phyloP scores from a whole-genome alignment of 2,797 vertebrate genomes.

The Eulemur mongoz region DNA sequence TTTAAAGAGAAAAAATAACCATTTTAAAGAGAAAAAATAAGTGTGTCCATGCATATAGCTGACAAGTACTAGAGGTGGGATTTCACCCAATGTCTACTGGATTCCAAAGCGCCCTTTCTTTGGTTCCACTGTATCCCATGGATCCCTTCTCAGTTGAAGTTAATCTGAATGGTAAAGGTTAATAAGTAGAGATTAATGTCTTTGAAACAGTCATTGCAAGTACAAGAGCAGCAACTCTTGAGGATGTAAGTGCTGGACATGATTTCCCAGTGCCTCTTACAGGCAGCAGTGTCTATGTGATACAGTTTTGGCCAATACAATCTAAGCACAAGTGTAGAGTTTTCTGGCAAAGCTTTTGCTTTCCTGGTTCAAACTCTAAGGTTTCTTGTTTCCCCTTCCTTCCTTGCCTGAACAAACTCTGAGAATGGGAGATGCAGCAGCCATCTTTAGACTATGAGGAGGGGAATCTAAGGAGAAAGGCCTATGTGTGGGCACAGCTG shows the following conservation, averaged over 20 bases:
- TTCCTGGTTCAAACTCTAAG: background rate
- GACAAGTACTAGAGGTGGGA: background rate
- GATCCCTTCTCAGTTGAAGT: background rate
- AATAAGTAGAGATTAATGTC: background rate
- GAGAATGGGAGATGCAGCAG: background rate
- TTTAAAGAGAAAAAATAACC: background rate
- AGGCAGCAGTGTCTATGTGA: background rate
- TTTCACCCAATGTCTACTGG: background rate
- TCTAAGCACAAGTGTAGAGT: background rate
- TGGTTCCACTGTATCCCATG: background rate
- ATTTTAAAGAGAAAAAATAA: background rate
- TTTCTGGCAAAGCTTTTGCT: background rate
- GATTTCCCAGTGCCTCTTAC: background rate
- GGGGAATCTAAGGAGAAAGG: too few relatives aligned
- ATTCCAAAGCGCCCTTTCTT: background rate
- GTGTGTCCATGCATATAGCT: background rate
- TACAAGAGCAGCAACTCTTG: background rate
- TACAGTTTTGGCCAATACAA: background rate
- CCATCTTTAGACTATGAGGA: background rate
- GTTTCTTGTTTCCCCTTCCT: background rate
- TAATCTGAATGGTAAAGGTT: background rate
- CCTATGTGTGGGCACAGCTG: too few relatives aligned
- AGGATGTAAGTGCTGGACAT: background rate
- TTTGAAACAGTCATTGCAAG: background rate
- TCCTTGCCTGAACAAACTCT: background rate